Evolutionary conservation across 2,797 vertebrate genomes (phyloP), one percentile per base, ranked within the genome.

Genomic region (Kryptolebias ocellatus): DNA sequence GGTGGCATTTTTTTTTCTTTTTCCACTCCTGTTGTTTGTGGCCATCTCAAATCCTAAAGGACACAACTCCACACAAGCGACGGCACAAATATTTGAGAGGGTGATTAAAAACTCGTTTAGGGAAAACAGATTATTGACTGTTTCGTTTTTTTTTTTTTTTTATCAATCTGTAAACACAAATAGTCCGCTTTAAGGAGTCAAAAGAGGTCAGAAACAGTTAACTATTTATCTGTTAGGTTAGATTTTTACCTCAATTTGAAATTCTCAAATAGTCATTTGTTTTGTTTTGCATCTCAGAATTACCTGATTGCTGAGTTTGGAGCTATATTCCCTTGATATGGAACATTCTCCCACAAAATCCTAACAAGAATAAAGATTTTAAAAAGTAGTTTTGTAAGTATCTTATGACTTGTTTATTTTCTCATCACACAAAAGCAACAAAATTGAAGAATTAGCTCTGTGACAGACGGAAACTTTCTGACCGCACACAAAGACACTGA

Each of bases 11-110:
- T 80, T 81, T 68, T 72, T 55, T 42, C 17, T 37, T 63, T 50
- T 17, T 16, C 8, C 56, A 31, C 78, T 84, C 72, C 81, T 72
- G 81, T 88, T 92, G 89, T 93, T 92, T 92, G 89, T 91, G 87
- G 85, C 87, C 86, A 84, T 90, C 80, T 89, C 63, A 90, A 91
- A 91, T 91, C 90, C 91, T 80, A 90, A 90, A 92, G 88, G 90
- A 91, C 90, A 78, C 17, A 61, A 89, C 86, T 86, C 86, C 69
- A 76, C 86, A 74, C 72, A 72, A 75, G 80, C 75, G 57, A 79
- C 63, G 75, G 80, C 84, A 87, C 91, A 93, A 93, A 93, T 94
- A 91, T 93, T 93, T 92, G 91, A 93, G 89, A 89, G 84, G 73
- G 87, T 91, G 92, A 93, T 93, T 92, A 92, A 92, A 93, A 39